phyloP scores from a whole-genome alignment of 2,888 invertebrate genomes.

The Phyto melanocephala region DNA sequence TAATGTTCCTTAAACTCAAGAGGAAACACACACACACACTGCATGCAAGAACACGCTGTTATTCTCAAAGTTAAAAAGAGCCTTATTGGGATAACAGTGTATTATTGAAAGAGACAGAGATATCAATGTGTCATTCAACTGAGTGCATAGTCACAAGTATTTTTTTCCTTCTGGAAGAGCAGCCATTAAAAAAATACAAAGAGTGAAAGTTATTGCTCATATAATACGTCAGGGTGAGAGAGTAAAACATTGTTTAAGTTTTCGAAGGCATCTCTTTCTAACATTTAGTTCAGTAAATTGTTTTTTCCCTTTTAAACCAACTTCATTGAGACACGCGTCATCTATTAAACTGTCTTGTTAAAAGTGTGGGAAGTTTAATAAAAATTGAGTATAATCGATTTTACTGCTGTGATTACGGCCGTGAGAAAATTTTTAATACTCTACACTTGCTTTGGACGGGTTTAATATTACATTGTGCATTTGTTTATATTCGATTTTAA shows the following conservation, averaged over 20 bases:
- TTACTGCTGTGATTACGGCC: slow-evolving; percentile 64
- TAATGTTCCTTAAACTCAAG: slow-evolving; percentile 49
- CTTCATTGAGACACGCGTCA: slow-evolving; percentile 71
- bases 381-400: slow-evolving; percentile 74
- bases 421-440: slow-evolving; percentile 60
- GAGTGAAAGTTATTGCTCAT: slow-evolving; percentile 13
- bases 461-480: background rate
- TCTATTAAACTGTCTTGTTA: slow-evolving; percentile 70
- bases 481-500: slow-evolving; percentile 30
- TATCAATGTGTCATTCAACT: slow-evolving; percentile 33
- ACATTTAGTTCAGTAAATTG: background rate
- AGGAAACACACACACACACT: background rate
- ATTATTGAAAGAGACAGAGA: slow-evolving; percentile 67
- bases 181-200: slow-evolving; percentile 49
- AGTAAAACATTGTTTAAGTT: background rate
- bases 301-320: slow-evolving; percentile 5
- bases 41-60: background rate
- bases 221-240: background rate
- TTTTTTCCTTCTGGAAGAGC: slow-evolving; percentile 32
- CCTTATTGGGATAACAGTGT: slow-evolving; percentile 35
- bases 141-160: slow-evolving; percentile 20
- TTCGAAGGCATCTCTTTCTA: slow-evolving; percentile 4
- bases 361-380: slow-evolving; percentile 70
- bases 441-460: slow-evolving; percentile 15
- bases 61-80: slow-evolving; percentile 14